Base-by-base conservation (phyloP, 1,140 invertebrate genomes). In the Lanistes nyassanus region DNA sequence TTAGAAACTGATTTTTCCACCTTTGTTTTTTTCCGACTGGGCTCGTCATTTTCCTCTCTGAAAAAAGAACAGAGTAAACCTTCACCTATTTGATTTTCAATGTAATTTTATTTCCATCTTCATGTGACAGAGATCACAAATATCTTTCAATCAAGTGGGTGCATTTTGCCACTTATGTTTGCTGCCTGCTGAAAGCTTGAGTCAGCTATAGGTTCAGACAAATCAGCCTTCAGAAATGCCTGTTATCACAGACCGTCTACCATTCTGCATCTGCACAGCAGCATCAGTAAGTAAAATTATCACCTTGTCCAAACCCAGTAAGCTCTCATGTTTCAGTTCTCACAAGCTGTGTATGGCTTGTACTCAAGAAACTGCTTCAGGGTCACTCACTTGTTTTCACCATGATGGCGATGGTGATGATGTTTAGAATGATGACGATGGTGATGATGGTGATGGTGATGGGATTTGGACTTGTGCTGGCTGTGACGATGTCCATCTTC, bases 1-100 rank as follows among this genome's bases (percentile, higher is more conserved):
- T 87, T 87, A 56, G 83, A 71, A 31, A 83, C 74, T 39, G 47
- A 74, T 74, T 82, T 84, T 60, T 84, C 82, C 51, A 77, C 16
- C 36, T 79, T 81, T 3, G 78, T 73, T 78, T 82, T 82, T 66
- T 86, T 86, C 51, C 62, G 66, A 70, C 75, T 70, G 34, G 77
- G 69, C 13, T 81, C 76, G 39, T 80, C 79, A 16, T 67, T 65
- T 21, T 81, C 79, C 70, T 76, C 77, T 58, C 78, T 79, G 29
- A n/a, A 53, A 65, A 42, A 56, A 64, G 53, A 64, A 64, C 3
- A 39, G 42, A 37, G 58, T n/a, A 67, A 75, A 64, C 36, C 21
- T 68, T 34, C 34, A 68, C 29, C 29, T 21, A 74, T n/a, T n/a
- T n/a, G n/a, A n/a, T n/a, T n/a, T n/a, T n/a, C n/a, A 51, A 56